Base-by-base conservation (phyloP, 2,888 invertebrate genomes). In the Tetrapedia diversipes region DNA sequence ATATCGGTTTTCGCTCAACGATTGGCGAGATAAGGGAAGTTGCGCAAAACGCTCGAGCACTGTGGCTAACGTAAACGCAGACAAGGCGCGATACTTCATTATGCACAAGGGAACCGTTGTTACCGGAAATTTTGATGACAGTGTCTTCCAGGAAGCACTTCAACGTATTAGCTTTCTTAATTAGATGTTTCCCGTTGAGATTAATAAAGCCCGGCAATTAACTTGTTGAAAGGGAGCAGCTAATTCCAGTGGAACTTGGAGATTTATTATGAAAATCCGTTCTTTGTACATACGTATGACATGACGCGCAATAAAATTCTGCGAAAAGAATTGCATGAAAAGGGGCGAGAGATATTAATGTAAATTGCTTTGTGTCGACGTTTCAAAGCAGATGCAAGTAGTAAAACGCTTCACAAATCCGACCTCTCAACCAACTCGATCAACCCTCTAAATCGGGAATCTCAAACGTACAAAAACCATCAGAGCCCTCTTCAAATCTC, bases 61-160 rank as follows among this genome's bases (percentile, higher is more conserved):
- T 32, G 16, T 47, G 14, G 19, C 4, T n/a, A n/a, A n/a, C n/a
- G n/a, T n/a, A n/a, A 56, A 56, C n/a, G 49, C 24, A 14, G 24
- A 27, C 14, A 19, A 4, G 16, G 8, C n/a, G 24, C n/a, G 11
- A 37, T 60, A n/a, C 14, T 49, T 49, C 61, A 27, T 61, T 61
- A 34, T 61, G 47, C 27, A 37, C 49, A 19, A 6, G 49, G 49
- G 24, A 37, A 37, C 24, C 49, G 27, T 63, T 49, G 6, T 45
- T 51, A 16, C 8, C 19, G 24, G 49, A 51, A 49, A 39, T 63
- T 47, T 61, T 47, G 27, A 60, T 19, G 29, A 43, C 61, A 47
- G 2, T 19, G 34, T 19, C n/a, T 37, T 34, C 4, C 4, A 19
- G 4, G 27, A n/a, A 49, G n/a, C n/a, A 27, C 19, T 37, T 19